Evolutionary conservation across 2,888 invertebrate genomes (phyloP), one percentile per base, ranked within the genome.

Genomic region (Lepidocyrtinus sp.): DNA sequence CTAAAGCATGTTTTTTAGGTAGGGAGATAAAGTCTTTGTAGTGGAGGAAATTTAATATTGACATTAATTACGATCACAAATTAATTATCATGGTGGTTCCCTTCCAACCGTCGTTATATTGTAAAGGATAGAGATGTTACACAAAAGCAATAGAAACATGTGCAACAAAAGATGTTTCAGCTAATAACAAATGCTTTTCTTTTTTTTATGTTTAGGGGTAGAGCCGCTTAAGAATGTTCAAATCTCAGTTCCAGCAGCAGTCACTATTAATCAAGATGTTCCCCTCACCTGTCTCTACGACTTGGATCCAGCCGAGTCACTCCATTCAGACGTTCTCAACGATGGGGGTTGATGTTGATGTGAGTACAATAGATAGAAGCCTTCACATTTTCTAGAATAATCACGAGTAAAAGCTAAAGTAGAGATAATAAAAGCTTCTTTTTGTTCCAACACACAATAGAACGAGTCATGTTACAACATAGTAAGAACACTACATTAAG

Each of bases 221-320:
- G 86, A 85, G 79, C 85, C 85, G 61, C 90, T 94, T 78, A 92
- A 92, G 87, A 92, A 93, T 88, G 92, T 94, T 82, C 91, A 92
- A 88, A 92, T 94, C 86, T 92, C 91, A 86, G 92, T 94, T 61
- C 94, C 94, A 64, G 90, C 90, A 83, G 94, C 94, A 0, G 94
- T 93, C 46, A 91, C 93, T 46, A 93, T 93, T 63, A 90, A 92
- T 65, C 83, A 85, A 15, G 93, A 93, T 0, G 94, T 94, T 67
- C 93, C 92, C 61, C 90, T 95, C 83, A 92, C 92, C 87, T 95
- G 94, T 89, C 91, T 91, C 85, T 94, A 94, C 91, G 92, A 94
- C 88, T 90, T 95, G 75, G 93, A 93, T 88, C 82, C 82, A 50
- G 92, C 92, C 65, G 94, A 94, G 87, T 91, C 92, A 0, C 89